Conservation (phyloP, 2,797 vertebrate species). For the Tragelaphus oryx region DNA sequence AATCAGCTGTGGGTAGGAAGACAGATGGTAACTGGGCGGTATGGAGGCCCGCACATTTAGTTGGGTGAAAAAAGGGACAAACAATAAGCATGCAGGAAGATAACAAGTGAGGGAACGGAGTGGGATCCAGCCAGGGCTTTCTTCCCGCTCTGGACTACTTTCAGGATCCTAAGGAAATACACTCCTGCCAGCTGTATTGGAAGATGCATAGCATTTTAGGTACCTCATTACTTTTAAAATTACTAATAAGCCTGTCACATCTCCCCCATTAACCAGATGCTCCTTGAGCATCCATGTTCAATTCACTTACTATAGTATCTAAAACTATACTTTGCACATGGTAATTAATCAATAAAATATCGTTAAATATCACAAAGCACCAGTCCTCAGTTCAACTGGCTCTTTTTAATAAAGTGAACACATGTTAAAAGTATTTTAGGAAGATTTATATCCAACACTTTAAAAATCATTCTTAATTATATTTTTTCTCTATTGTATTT, state of each 20-base stretch:
- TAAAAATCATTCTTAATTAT: background rate
- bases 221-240: background rate
- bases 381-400: background rate
- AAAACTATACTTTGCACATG: background rate
- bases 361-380: background rate
- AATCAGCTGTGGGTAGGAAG: background rate
- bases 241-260: background rate
- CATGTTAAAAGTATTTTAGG: background rate
- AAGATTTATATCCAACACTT: slow-evolving; percentile 9
- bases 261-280: background rate
- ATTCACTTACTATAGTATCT: background rate
- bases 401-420: background rate
- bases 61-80: background rate
- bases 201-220: background rate
- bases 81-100: background rate
- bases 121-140: background rate
- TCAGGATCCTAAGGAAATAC: background rate
- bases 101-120: background rate
- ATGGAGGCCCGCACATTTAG: accelerated
- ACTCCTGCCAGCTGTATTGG: background rate
- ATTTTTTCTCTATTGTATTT: background rate
- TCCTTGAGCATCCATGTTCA: background rate
- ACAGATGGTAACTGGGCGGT: background rate
- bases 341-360: slow-evolving; percentile 5
- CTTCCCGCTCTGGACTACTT: background rate